Evolutionary conservation across 2,113 vertebrate genomes (phyloP).

Genomic region (Mobula hypostoma): DNA sequence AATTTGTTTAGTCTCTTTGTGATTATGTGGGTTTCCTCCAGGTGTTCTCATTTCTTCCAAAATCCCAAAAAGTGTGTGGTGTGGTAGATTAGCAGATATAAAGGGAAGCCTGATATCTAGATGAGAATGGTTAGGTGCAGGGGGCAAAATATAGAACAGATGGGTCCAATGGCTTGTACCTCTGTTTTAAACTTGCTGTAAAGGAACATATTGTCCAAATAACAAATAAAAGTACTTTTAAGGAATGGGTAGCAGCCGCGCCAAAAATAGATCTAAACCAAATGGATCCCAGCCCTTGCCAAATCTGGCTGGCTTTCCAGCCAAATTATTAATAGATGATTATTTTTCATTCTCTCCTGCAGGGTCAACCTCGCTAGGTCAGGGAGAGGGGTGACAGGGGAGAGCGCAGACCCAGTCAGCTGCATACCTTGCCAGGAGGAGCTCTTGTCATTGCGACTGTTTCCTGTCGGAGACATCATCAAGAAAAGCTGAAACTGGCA

Average conservation of each 20-base stretch:
- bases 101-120: not conserved
- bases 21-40: too few relatives aligned
- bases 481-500: not conserved
- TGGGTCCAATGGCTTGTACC: not conserved
- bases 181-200: not conserved
- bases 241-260: not conserved
- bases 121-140: not conserved
- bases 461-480: not conserved
- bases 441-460: not conserved
- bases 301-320: not conserved
- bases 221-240: not conserved
- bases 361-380: not conserved
- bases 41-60: too few relatives aligned
- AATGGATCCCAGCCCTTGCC: not conserved
- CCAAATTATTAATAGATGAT: not conserved
- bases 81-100: not conserved
- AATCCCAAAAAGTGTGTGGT: too few relatives aligned
- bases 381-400: not conserved
- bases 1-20: too few relatives aligned
- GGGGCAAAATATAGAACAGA: not conserved
- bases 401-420: not conserved
- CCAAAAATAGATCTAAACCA: conserved; percentile 8
- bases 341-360: not conserved
- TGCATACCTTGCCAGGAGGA: not conserved
- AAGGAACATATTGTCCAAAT: not conserved